These are phyloP conservation scores for Microcebus ravelobensis DNA, from an alignment of 2,113 vertebrate species.

Conservation along the genomic window DNA sequence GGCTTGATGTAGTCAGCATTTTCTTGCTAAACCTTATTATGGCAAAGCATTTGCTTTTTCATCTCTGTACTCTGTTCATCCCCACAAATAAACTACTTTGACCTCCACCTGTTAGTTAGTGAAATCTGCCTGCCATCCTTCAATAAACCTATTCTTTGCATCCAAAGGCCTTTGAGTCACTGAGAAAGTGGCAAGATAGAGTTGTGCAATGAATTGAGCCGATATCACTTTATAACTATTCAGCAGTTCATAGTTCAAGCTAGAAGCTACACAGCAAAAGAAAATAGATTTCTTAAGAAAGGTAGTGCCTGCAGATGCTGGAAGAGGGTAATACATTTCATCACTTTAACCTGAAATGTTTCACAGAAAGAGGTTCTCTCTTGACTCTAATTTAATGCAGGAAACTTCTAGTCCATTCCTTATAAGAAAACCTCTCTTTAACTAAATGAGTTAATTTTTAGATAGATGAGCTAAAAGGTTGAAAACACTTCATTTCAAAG, in stretches of 20 bases:
- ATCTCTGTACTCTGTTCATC: constrained; percentile 84
- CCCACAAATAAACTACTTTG: constrained; percentile 88
- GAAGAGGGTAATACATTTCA: constrained; percentile 82
- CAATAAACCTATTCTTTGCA: constrained; percentile 79
- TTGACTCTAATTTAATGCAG: constrained; percentile 44
- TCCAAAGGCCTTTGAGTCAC: constrained; percentile 79
- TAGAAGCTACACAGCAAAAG: constrained; percentile 30
- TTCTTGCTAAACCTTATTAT: constrained; percentile 91
- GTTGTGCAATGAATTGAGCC: constrained; percentile 67
- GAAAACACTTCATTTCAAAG: background rate
- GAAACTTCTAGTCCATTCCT: constrained; percentile 49
- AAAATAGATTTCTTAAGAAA: constrained; percentile 55
- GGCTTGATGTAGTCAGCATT: constrained; percentile 91
- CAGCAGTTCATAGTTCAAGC: constrained; percentile 76
- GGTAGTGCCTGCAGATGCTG: constrained; percentile 77
- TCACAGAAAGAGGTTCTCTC: constrained; percentile 66
- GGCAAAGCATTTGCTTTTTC: constrained; percentile 85
- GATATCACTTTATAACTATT: constrained; percentile 74
- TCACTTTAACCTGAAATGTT: constrained; percentile 71
- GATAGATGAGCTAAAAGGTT: background rate
- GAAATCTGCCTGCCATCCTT: constrained; percentile 79
- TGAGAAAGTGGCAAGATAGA: constrained; percentile 76
- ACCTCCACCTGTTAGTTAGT: constrained; percentile 86
- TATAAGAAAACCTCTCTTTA: constrained; percentile 36
- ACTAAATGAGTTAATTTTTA: background rate